These are phyloP conservation scores for Parnassius orleans DNA, from an alignment of 2,888 invertebrate species.

Conservation along the genomic window DNA sequence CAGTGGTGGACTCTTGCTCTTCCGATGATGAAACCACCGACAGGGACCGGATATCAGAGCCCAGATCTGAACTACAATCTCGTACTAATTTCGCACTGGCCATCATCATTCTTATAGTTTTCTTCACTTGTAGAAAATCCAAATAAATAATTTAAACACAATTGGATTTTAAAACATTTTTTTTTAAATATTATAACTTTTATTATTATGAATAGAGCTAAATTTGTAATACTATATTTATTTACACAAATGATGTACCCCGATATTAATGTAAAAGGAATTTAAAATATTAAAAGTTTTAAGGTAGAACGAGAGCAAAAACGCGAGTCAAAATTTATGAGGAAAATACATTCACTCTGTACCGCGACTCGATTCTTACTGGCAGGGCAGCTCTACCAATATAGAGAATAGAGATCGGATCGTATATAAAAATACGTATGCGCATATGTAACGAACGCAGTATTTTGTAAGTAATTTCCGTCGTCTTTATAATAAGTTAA, in stretches of 20 bases:
- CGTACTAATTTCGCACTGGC: slow-evolving; percentile 78
- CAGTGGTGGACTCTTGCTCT: slow-evolving; percentile 77
- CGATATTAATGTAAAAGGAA: neutral
- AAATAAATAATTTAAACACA: slow-evolving; percentile 23
- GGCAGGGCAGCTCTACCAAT: slow-evolving; percentile 32
- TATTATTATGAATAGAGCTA: neutral
- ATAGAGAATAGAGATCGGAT: slow-evolving; percentile 23
- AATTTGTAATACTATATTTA: neutral
- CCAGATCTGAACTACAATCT: slow-evolving; percentile 76
- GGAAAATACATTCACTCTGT: slow-evolving; percentile 49
- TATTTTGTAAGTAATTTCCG: too few species aligned
- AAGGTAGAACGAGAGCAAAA: slow-evolving; percentile 43
- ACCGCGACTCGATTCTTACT: slow-evolving; percentile 56
- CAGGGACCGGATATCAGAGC: slow-evolving; percentile 73
- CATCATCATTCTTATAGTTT: slow-evolving; percentile 70
- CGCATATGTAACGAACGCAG: slow-evolving; percentile 11
- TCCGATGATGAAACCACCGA: slow-evolving; percentile 79
- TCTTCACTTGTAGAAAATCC: slow-evolving; percentile 26
- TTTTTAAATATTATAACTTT: too few species aligned
- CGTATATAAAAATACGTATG: slow-evolving; percentile 26
- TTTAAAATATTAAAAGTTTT: slow-evolving; percentile 24
- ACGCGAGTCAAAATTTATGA: slow-evolving; percentile 44
- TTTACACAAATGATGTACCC: neutral
- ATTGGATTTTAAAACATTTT: slow-evolving; percentile 16
- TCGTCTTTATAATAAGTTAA: too few species aligned